phyloP scores from a whole-genome alignment of 23 tunicate genomes.

The Corella eumyota region DNA sequence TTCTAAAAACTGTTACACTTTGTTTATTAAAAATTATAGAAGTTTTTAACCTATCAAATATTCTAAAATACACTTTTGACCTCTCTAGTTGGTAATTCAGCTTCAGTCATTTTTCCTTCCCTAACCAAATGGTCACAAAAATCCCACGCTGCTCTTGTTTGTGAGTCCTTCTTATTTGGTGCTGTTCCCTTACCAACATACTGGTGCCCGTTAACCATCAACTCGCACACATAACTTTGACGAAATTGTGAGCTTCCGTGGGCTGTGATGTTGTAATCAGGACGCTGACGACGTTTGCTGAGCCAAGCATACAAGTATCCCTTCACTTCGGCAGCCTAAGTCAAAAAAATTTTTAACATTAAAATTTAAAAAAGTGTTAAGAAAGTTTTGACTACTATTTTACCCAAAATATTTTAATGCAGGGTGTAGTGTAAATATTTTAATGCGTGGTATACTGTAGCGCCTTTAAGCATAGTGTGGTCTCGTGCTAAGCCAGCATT shows the following conservation, averaged over 20 bases:
- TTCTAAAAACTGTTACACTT: too few species aligned
- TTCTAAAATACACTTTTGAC: too few species aligned
- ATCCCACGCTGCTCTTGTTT: constrained; percentile 89
- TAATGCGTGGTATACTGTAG: too few species aligned
- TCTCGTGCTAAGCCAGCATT: too few species aligned
- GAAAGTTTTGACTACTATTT: not conserved
- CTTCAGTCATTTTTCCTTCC: constrained; percentile 37
- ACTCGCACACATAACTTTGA: constrained; percentile 32
- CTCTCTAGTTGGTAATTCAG: constrained; percentile 68
- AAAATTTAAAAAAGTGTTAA: not conserved
- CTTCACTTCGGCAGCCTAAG: constrained; percentile 65
- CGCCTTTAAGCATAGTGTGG: too few species aligned
- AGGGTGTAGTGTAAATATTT: too few species aligned
- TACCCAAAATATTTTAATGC: not conserved
- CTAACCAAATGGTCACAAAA: constrained; percentile 48
- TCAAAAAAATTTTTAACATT: not conserved
- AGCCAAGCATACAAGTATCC: constrained; percentile 74
- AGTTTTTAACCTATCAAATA: too few species aligned
- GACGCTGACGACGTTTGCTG: constrained; percentile 36
- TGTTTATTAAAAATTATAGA: too few species aligned
- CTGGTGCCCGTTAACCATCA: constrained; percentile 32
- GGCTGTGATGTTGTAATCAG: constrained; percentile 68
- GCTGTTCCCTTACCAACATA: constrained; percentile 73
- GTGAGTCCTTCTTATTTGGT: constrained; percentile 66
- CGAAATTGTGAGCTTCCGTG: constrained; percentile 30